Base-by-base conservation (phyloP, 2,113 vertebrate genomes). In the Xenopus borealis region DNA sequence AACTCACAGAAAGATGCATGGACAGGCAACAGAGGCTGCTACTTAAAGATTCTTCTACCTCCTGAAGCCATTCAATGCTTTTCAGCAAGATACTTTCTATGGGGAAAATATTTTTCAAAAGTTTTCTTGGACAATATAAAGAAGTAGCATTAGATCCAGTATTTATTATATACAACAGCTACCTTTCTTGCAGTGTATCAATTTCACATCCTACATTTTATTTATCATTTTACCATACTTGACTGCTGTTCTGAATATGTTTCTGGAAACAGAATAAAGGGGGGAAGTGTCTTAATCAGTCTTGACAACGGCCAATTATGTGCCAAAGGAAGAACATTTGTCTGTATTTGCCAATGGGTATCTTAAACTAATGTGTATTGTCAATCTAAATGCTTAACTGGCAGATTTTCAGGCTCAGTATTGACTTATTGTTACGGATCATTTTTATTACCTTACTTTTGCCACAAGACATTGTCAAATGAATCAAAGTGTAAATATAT, bases 321-420 rank as follows among this genome's bases (percentile, higher is more conserved):
- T 85, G 81, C 81, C 72, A 83, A 83, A 83, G 57, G 59, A 72
- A 83, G 78, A 87, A 82, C 85, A 87, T 80, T 78, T 80, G 82
- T 83, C 81, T 83, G 81, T 72, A 69, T 81, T 80, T 85, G 81
- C 87, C 85, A 84, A 71, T 82, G 80, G 83, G 80, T 82, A 83
- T 80, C 83, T 80, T 80, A 82, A 79, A 68, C 78, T 86, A n/a
- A 66, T 79, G 82, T 88, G 81, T 83, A 80, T 78, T 84, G 83
- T 84, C 85, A 82, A 85, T 81, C 82, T 66, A 66, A 72, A 78
- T 79, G 83, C 82, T 80, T 81, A 82, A 82, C 79, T 85, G 80
- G 76, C 83, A 77, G 80, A 78, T 86, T 83, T 83, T 72, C 53
- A 64, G 59, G 72, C 76, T 85, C 72, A 73, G 55, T 84, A 82